Base-by-base conservation (phyloP, 2,113 vertebrate genomes). In the Cisticola juncidis region DNA sequence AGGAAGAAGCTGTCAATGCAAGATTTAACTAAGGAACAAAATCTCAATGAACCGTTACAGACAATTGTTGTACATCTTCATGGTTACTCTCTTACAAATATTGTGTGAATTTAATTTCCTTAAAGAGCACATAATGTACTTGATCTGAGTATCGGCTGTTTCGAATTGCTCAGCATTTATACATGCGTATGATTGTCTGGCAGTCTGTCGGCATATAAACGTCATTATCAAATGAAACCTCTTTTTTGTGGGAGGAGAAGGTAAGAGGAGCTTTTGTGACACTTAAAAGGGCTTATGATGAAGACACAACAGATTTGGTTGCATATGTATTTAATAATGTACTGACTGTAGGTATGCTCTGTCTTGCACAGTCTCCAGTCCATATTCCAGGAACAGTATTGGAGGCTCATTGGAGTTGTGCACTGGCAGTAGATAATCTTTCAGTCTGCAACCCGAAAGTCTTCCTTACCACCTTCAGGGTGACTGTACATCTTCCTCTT, bases 141-240 rank as follows among this genome's bases (percentile, higher is more conserved):
- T 38, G 29, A 28, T 86, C 47, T 28, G 58, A 86, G 3, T 45
- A 42, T 18, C 64, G 58, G 36, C 40, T 84, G 19, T 69, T 82
- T 53, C 4, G 0, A 65, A 73, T 47, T 6, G 3, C 25, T 26
- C 26, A 64, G 51, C 24, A n/a, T 81, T 81, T 69, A 47, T 5
- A 0, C 0, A 0, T 44, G 50, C 50, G 33, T 7, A 3, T 68
- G 76, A 53, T 56, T 68, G 36, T 72, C 42, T 51, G 61, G 65
- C 36, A 62, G 14, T 17, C 35, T 54, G 18, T n/a, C 74, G 31
- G 31, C 60, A 53, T 47, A 24, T 54, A 29, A 60, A 36, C 14
- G 9, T 57, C 31, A 6, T 82, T 85, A 40, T 44, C 45, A 35
- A 90, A 57, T 38, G 11, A 76, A 89, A 45, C 53, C 29, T 88